phyloP scores from a whole-genome alignment of 2,797 vertebrate genomes.

The Chrysolophus pictus region DNA sequence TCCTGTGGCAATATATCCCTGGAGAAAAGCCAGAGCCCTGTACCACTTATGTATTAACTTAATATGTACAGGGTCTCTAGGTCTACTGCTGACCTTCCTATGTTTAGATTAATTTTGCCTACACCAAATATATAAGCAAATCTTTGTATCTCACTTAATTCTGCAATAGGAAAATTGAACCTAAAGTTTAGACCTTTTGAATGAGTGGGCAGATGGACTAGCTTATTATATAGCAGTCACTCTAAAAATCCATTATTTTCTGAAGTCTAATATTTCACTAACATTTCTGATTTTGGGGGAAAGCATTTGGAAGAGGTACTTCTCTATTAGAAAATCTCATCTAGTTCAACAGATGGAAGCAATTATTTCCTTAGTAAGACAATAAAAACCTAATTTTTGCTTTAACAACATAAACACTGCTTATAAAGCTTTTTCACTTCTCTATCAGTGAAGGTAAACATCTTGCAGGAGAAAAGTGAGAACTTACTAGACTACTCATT shows the following conservation, averaged over 20 bases:
- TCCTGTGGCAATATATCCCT: neutral
- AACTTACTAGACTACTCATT: neutral
- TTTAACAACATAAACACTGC: neutral
- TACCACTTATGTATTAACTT: neutral
- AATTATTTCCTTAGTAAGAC: slow-evolving; percentile 28
- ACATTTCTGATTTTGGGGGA: neutral
- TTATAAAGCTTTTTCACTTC: neutral
- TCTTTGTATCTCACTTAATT: slow-evolving; percentile 10
- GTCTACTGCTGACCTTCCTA: neutral
- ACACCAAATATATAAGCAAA: neutral
- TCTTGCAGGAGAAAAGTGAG: neutral
- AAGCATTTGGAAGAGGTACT: neutral
- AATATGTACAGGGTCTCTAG: neutral
- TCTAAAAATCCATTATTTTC: neutral
- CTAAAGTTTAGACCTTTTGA: neutral
- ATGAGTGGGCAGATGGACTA: neutral
- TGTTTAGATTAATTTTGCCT: neutral
- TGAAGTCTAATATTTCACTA: slow-evolving; percentile 3
- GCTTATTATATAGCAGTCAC: neutral
- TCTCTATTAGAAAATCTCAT: slow-evolving; percentile 8
- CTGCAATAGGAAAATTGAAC: neutral
- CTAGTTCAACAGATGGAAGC: slow-evolving; percentile 14
- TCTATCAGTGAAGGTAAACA: neutral
- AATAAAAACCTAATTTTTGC: slow-evolving; percentile 26
- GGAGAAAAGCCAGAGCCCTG: neutral